Evolutionary conservation across 2,888 invertebrate species (phyloP).

Genomic region (Danaus chrysippus): DNA sequence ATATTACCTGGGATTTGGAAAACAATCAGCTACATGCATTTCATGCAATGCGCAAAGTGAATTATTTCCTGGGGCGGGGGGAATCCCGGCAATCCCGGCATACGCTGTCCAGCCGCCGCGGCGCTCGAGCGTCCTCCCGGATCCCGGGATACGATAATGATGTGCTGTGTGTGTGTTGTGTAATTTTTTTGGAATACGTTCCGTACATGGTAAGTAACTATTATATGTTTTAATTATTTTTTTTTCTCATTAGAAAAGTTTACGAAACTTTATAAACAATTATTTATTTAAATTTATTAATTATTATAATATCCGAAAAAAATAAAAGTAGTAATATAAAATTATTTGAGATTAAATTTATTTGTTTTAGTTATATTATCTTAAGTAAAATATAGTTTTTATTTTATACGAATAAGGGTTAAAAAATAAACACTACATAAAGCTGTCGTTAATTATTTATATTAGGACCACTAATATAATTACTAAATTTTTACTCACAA

Average conservation of each 20-base stretch:
- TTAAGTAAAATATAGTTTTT: too few species aligned
- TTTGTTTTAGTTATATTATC: too few species aligned
- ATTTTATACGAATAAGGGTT: too few species aligned
- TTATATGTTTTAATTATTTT: conserved; percentile 12
- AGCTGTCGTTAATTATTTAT: too few species aligned
- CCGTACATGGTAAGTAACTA: conserved; percentile 43
- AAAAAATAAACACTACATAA: too few species aligned
- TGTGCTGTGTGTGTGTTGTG: conserved; percentile 39
- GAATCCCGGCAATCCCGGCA: conserved; percentile 37
- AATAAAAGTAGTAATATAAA: too few species aligned
- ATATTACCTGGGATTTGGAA: not conserved
- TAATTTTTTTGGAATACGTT: conserved; percentile 32
- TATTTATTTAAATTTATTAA: not conserved
- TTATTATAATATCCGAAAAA: too few species aligned
- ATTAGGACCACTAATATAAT: too few species aligned
- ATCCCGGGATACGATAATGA: conserved; percentile 27
- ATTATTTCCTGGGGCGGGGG: conserved; percentile 27
- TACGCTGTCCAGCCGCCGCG: conserved; percentile 49
- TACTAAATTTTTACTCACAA: too few species aligned
- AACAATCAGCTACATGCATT: conserved; percentile 35
- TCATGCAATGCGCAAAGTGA: conserved; percentile 68
- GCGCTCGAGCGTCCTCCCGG: conserved; percentile 40
- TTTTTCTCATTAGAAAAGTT: not conserved
- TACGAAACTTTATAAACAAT: not conserved
- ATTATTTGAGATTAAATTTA: too few species aligned